Percentiles rank a stretch among this genome's conserved stretches.
Conservation (phyloP, 2,888 invertebrate species). For the Stramonita haemastoma region DNA sequence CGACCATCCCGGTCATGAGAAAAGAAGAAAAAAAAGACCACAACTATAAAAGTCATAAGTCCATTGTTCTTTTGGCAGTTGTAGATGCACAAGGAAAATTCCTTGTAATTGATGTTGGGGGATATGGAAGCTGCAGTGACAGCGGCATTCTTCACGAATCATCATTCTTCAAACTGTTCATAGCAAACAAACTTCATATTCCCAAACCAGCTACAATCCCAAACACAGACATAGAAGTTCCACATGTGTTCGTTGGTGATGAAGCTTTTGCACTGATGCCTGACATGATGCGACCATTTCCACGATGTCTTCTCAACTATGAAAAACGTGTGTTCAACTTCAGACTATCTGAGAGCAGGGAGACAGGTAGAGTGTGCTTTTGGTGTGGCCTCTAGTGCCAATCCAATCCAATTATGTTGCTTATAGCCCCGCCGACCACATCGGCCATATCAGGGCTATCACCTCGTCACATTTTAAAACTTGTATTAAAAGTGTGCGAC, state of each 20-base stretch:
- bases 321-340: slow-evolving; percentile 2
- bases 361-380: slow-evolving; percentile 16
- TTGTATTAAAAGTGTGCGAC: too few species aligned
- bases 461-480: too few species aligned
- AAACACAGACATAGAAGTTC: too few species aligned
- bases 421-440: too few species aligned
- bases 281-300: slow-evolving; percentile 17
- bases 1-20: too few species aligned
- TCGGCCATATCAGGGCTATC: too few species aligned
- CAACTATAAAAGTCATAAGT: neutral
- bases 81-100: neutral
- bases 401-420: too few species aligned
- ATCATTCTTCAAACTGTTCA: neutral
- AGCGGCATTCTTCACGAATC: neutral
- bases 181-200: neutral
- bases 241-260: too few species aligned
- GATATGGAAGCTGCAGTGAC: slow-evolving; percentile 8
- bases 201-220: too few species aligned
- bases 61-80: slow-evolving; percentile 22
- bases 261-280: neutral
- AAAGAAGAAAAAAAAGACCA: neutral
- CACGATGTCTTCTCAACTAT: neutral
- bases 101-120: neutral
- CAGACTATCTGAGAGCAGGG: slow-evolving; percentile 9
- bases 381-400: too few species aligned